Conservation (phyloP, 2,888 invertebrate species). For the Macaria notata region DNA sequence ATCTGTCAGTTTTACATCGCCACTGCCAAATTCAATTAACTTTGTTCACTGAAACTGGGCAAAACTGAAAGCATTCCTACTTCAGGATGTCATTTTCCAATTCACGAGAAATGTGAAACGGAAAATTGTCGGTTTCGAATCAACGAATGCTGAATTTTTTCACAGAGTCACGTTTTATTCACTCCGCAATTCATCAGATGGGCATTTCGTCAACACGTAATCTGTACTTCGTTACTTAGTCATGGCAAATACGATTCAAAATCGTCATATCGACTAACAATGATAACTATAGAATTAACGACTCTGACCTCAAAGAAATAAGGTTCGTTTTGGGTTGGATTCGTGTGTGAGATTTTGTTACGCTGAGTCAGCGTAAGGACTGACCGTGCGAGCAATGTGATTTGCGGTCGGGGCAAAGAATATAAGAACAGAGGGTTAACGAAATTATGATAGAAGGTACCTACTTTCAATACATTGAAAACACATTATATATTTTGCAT, state of each 20-base stretch:
- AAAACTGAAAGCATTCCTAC: no score
- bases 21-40: no score
- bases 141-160: background rate
- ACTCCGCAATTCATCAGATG: slow-evolving; percentile 6
- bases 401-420: slow-evolving; percentile 42
- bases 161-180: slow-evolving; percentile 8
- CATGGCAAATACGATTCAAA: slow-evolving; percentile 19
- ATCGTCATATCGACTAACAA: slow-evolving; percentile 15
- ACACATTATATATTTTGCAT: no score
- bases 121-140: background rate
- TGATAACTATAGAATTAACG: background rate
- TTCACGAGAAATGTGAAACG: background rate
- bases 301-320: background rate
- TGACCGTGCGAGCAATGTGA: slow-evolving; percentile 40
- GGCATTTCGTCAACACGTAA: slow-evolving; percentile 14
- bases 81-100: no score
- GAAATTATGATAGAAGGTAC: no score
- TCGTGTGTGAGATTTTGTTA: slow-evolving; percentile 32
- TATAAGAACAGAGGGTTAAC: background rate
- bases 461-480: no score
- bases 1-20: no score
- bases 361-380: slow-evolving; percentile 41
- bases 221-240: slow-evolving; percentile 23
- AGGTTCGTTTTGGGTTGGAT: slow-evolving; percentile 6
- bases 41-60: no score